A percentile compares a stretch with the other conserved stretches of the same genome.
Evolutionary conservation across 2,888 invertebrate genomes (phyloP).

Genomic region (Electrophaes corylata): DNA sequence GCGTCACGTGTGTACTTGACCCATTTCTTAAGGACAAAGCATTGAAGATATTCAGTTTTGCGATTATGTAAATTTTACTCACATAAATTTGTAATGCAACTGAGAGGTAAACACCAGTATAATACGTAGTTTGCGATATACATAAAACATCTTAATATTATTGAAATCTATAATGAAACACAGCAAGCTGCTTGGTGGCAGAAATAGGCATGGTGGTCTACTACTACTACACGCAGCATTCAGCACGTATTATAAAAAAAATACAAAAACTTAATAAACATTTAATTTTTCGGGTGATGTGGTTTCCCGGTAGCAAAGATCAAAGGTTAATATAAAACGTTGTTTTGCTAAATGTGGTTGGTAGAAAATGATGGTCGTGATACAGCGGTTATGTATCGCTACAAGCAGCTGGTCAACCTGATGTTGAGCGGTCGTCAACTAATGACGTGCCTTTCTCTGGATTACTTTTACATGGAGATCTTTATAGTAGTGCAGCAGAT

Average conservation of each 20-base stretch:
- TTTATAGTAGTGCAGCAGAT: too few relatives aligned
- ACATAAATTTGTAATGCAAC: conserved; percentile 16
- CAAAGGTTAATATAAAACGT: not conserved
- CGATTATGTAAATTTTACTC: conserved; percentile 20
- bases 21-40: conserved; percentile 21
- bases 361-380: not conserved
- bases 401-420: too few relatives aligned
- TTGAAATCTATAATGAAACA: too few relatives aligned
- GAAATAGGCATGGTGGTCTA: too few relatives aligned
- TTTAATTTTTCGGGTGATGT: not conserved
- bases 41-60: conserved; percentile 21
- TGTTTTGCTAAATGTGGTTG: not conserved
- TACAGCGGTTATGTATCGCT: too few relatives aligned
- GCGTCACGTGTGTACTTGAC: conserved; percentile 22
- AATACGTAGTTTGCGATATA: not conserved
- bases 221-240: too few relatives aligned
- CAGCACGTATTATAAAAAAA: too few relatives aligned
- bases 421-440: not conserved
- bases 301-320: not conserved
- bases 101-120: conserved; percentile 1
- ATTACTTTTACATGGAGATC: too few relatives aligned
- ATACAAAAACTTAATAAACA: too few relatives aligned
- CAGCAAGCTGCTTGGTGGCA: too few relatives aligned
- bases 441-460: too few relatives aligned
- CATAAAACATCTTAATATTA: not conserved